Conservation (phyloP, 2,888 invertebrate genomes). For the Lasius platythorax region DNA sequence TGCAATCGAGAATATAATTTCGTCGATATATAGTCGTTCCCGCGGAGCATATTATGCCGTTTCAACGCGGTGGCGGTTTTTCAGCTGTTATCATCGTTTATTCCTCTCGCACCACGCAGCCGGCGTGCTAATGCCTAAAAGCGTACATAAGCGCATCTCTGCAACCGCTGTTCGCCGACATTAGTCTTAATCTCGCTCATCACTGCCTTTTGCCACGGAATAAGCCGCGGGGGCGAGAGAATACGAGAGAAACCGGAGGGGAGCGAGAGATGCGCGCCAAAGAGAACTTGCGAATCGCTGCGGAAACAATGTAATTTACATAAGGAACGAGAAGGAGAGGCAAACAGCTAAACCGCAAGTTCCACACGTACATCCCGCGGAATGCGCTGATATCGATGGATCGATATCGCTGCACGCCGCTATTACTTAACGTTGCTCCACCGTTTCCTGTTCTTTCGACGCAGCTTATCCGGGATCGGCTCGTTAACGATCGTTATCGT, state of each 20-base stretch:
- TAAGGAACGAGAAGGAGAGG: slow-evolving; percentile 48
- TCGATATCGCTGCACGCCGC: slow-evolving; percentile 41
- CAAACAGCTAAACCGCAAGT: slow-evolving; percentile 55
- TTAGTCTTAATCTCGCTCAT: slow-evolving; percentile 58
- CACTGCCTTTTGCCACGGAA: slow-evolving; percentile 43
- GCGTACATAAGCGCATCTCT: slow-evolving; percentile 20
- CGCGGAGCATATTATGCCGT: not conserved
- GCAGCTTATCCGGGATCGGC: slow-evolving; percentile 5
- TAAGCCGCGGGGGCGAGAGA: slow-evolving; percentile 32
- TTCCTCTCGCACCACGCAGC: not conserved
- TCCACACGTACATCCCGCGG: slow-evolving; percentile 40
- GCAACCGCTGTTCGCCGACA: slow-evolving; percentile 18
- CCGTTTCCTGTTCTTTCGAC: slow-evolving; percentile 1
- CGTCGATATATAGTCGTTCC: not conserved
- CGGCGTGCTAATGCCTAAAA: slow-evolving; percentile 14
- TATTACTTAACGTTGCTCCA: slow-evolving; percentile 20
- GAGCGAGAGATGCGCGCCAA: slow-evolving; percentile 32
- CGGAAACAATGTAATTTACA: slow-evolving; percentile 62
- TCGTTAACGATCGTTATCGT: slow-evolving; percentile 1
- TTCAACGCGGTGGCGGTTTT: not conserved
- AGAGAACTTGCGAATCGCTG: slow-evolving; percentile 45
- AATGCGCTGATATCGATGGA: slow-evolving; percentile 53
- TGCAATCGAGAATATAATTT: not conserved
- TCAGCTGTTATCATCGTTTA: not conserved
- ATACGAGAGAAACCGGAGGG: not conserved